Base-by-base conservation (phyloP, 2,797 vertebrate species). In the Coreius guichenoti region DNA sequence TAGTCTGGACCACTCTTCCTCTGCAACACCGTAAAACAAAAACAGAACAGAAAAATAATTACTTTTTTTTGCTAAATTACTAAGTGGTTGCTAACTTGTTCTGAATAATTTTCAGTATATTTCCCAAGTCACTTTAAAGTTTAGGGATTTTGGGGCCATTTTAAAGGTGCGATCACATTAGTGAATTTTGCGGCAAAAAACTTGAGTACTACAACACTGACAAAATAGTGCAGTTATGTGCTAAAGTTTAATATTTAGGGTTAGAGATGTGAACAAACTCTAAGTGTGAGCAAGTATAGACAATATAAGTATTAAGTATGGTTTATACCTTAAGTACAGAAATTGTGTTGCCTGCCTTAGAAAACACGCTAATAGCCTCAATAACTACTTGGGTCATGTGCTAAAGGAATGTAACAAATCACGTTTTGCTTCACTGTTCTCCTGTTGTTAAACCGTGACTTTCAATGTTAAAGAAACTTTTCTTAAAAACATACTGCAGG, bases 1-100 rank as follows among this genome's bases (percentile, higher is more conserved):
- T 82, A 95, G 88, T 67, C 88, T 90, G 58, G 78, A 77, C 95
- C 94, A 95, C 49, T 93, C 92, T 58, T 92, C 92, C 26, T 91
- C 95, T 96, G 84, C 1, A 81, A 73, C 56, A 81, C 45, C 51
- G 7, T 75, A 54, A 54, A 51, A 54, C 47, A 75, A 75, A 75
- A 23, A 75, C 19, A 75, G 49, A 36, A 54, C 73, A 75, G 45
- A 2, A 45, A 74, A 51, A 74, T 63, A 0, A 29, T 29, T 29
- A 63, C 61, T 29, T 61, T 26, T 63, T 63, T 6, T 19, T 51
- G 49, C 49, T 51, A 51, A 51, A 51, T 51, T 51, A 17, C 17
- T 51, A 51, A 51, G 49, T 19, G 49, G 16, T 7, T 49, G 47
- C 47, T 49, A 19, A 51, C 17, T 51, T 51, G 17, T 51, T 17